Conservation (phyloP, 2,797 vertebrate genomes). For the Meda fulgida region DNA sequence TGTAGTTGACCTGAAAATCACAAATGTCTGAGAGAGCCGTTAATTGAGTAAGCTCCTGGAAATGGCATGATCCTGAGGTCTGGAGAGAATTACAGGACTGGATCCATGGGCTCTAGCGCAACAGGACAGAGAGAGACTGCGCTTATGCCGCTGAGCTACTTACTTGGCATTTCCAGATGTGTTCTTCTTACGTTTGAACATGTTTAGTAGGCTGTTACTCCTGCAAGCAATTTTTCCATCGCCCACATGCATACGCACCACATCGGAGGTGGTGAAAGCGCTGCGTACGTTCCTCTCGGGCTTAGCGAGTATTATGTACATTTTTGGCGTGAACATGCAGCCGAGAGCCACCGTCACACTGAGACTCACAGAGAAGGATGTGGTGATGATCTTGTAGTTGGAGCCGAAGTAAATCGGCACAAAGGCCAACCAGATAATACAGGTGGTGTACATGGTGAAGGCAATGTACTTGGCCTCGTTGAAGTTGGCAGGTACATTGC, state of each 20-base stretch:
- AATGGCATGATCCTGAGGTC: conserved; percentile 71
- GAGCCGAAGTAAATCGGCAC: conserved; percentile 99
- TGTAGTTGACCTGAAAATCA: conserved; percentile 61
- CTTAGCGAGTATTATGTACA: conserved; percentile 98
- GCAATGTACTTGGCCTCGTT: conserved; percentile 99
- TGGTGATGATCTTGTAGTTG: conserved; percentile 99
- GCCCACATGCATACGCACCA: conserved; percentile 97
- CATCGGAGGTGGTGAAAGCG: conserved; percentile 97
- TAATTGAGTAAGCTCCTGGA: conserved; percentile 75
- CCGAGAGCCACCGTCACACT: conserved; percentile 96
- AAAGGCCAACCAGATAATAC: conserved; percentile 98
- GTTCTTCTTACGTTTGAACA: conserved; percentile 98
- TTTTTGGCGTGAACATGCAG: conserved; percentile 99
- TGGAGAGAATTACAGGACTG: conserved; percentile 71
- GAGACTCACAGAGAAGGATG: conserved; percentile 96
- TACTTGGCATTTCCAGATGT: conserved; percentile 90
- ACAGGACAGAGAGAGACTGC: conserved; percentile 66
- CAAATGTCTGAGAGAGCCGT: conserved; percentile 63
- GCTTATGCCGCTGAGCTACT: conserved; percentile 65
- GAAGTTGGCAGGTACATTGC: conserved; percentile 97
- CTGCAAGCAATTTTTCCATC: conserved; percentile 93
- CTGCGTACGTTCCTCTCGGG: conserved; percentile 96
- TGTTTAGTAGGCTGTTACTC: conserved; percentile 94
- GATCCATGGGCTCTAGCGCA: conserved; percentile 74
- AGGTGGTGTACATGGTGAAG: conserved; percentile 99